Evolutionary conservation across 2,113 vertebrate genomes (phyloP), one percentile per base, ranked within the genome.

Genomic region (Heteronetta atricapilla): DNA sequence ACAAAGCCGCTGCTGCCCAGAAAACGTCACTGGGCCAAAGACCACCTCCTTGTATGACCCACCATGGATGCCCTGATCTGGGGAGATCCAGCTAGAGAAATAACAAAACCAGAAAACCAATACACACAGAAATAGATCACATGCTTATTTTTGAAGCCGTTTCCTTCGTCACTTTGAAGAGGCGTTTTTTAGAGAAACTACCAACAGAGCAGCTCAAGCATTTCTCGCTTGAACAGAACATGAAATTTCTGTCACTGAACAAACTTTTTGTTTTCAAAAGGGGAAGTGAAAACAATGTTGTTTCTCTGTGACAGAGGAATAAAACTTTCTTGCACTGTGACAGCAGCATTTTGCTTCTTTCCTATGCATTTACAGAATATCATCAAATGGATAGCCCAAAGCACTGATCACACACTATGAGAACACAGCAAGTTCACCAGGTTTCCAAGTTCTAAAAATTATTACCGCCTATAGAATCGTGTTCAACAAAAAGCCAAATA

Each of bases 401-500:
- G n/a, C 82, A 34, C 2, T 6, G 21, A 25, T 1, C 14, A 29
- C 72, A 31, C 36, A 6, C 21, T 2, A 22, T 9, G 3, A 7
- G 46, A 70, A 38, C 62, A 40, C 62, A 64, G 10, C 26, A 8
- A 64, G 62, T 64, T 40, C 62, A 63, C 36, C 7, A 28, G 13
- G 62, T 28, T 63, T 82, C 38, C 56, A 74, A 83, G 68, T 70
- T 59, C 29, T 64, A 38, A 96, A 88, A 40, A 77, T 44, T 48
- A 83, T 53, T 83, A 38, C 77, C 75, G 55, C 53, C 55, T 88
- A 93, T 59, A 89, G 78, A 96, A 95, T 64, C 88, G 72, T 78
- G 59, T 55, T 58, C 75, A 90, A 83, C 90, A 97, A 97, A 96
- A 95, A 96, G 83, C 96, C 95, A 97, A 96, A 96, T 94, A 89